Evolutionary conservation across 2,113 vertebrate species (phyloP), one percentile per base, ranked within the genome.

Genomic region (Misgurnus anguillicaudatus): DNA sequence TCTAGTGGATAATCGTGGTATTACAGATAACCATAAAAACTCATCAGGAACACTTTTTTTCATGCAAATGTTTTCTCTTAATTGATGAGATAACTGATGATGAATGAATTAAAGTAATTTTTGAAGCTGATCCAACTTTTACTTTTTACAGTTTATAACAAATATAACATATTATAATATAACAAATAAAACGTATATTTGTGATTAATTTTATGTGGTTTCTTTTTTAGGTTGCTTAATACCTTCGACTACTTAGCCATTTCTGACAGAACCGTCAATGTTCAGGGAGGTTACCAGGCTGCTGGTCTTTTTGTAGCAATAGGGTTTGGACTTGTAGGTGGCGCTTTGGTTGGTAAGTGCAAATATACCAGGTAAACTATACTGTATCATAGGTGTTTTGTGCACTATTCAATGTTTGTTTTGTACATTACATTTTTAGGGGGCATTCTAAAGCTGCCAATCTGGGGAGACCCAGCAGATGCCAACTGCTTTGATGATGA

Each of bases 401-500:
- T 19, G 10, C 9, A 5, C n/a, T 48, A 47, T 38, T 38, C 5
- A 13, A 4, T 8, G 7, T 13, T 8, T 9, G 8, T 53, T 58
- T 9, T 16, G 45, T 61, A 16, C 39, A 77, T n/a, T 55, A 17
- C 4, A 61, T 38, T 76, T 42, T 53, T 77, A 99, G 98, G 97
- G n/a, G 82, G 90, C 75, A 93, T 99, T 77, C 88, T 99, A 83
- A 98, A 94, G 87, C 81, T 98, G 47, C 96, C 97, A 0, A 80
- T 98, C 71, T 98, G 96, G 96, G 96, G 95, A 8, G 95, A 98
- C 67, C 72, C 95, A 0, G 87, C 94, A 0, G 95, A 96, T 71
- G 94, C 96, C 86, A 94, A 93, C 82, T 99, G 98, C 90, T 99
- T 96, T 81, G 94, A 98, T 48, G 98, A 99, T 62, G 90, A 86